These are phyloP conservation scores for Choreutis nemorana DNA, from an alignment of 2,888 invertebrate genomes.

Conservation along the genomic window DNA sequence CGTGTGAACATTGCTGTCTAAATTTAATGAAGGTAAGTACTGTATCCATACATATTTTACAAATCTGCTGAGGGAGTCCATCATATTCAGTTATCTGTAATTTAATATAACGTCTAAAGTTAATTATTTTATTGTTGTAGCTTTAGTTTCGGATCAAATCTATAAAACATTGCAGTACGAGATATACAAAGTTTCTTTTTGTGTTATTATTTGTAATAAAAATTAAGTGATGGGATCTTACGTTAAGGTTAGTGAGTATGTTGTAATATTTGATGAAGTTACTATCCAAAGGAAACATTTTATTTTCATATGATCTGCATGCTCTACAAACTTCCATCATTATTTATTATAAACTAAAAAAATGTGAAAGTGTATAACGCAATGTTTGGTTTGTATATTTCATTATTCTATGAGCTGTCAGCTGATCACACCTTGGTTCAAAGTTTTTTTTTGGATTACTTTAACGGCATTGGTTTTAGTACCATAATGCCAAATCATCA, in stretches of 20 bases:
- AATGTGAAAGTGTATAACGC: no score
- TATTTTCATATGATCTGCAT: constrained; percentile 24
- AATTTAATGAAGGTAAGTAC: constrained; percentile 27
- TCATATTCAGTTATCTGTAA: constrained; percentile 27
- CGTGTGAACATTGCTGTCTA: constrained; percentile 26
- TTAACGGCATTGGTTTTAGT: no score
- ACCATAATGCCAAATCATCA: no score
- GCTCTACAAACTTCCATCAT: constrained; percentile 36
- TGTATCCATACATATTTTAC: constrained; percentile 22
- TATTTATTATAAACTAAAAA: background rate
- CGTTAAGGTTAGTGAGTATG: constrained; percentile 34
- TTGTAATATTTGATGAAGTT: constrained; percentile 27
- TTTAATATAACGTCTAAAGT: constrained; percentile 3
- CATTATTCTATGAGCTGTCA: no score
- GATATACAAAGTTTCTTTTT: no score
- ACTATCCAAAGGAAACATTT: constrained; percentile 23
- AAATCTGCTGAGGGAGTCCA: constrained; percentile 28
- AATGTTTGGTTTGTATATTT: no score
- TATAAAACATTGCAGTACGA: background rate
- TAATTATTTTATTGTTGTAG: no score
- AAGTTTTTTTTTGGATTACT: background rate
- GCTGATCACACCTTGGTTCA: no score
- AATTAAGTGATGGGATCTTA: no score
- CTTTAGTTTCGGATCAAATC: no score
- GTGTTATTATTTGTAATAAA: no score